Conservation (phyloP, 2,888 invertebrate species). For the Frankliniella fusca region DNA sequence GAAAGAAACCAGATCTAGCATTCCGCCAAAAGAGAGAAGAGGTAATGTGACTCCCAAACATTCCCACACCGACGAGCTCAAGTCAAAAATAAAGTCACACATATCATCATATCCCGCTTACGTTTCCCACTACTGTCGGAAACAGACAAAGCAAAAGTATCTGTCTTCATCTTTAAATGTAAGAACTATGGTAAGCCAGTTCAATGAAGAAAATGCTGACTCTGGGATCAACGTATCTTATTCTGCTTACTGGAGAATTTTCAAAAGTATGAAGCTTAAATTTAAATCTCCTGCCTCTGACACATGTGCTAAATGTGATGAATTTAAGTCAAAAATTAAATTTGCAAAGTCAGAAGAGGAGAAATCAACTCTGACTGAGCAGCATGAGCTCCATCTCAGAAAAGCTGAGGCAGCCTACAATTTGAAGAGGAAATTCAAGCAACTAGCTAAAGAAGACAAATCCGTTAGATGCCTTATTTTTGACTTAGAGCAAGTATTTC, state of each 20-base stretch:
- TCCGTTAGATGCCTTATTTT: neutral
- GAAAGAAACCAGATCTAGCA: neutral
- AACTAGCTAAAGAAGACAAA: neutral
- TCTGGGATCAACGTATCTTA: no score
- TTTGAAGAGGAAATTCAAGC: neutral
- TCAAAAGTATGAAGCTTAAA: neutral
- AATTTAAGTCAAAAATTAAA: neutral
- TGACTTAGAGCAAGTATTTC: neutral
- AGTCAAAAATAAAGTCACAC: neutral
- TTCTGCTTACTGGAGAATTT: neutral
- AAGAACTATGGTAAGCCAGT: neutral
- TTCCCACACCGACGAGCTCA: neutral
- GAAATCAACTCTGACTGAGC: neutral
- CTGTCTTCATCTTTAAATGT: neutral
- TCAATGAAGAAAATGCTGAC: no score
- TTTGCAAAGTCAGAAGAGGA: neutral
- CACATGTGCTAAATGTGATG: neutral
- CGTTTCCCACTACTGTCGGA: neutral
- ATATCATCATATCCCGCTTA: neutral
- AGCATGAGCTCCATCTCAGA: neutral
- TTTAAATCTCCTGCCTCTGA: neutral
- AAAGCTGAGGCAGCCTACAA: neutral
- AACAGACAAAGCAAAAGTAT: slow-evolving; percentile 2
- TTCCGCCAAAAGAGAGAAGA: neutral
- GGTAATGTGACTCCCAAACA: neutral